Base-by-base conservation (phyloP, 1,140 invertebrate species). In the Gryon sp. region DNA sequence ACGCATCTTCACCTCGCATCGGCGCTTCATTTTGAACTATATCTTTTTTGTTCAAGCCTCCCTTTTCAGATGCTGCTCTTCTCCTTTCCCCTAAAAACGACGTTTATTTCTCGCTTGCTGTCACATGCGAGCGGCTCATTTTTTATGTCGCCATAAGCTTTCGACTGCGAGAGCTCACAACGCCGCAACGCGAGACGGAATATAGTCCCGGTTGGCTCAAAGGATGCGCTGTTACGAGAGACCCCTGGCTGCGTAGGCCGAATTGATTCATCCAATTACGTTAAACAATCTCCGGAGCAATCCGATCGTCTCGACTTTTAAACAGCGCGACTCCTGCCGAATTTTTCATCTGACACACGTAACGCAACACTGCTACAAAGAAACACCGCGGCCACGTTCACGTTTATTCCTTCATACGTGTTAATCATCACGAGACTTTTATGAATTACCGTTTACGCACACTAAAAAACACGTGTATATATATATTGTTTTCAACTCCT, bases 261-360 rank as follows among this genome's bases (percentile, higher is more conserved):
- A 72, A 82, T 84, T 84, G 81, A 82, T 84, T 82, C 80, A 79
- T 86, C 83, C 83, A 86, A 86, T 87, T 84, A 85, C 80, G 80
- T 78, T 84, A 84, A 84, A 83, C 83, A 83, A 86, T 85, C 80
- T 78, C 41, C 32, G 38, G 28, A 73, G 79, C 76, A 75, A 83
- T 79, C 78, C 72, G 74, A 82, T 80, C 79, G 69, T 63, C 6
- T 34, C 38, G 16, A 28, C 41, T 59, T 45, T 62, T 68, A 15
- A 68, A 59, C 70, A 30, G 34, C 45, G 46, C 76, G 48, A 70
- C 74, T 74, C 62, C 45, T 60, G 50, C 48, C 55, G 32, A 66
- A 74, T 65, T 74, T 74, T 60, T 65, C 53, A 59, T 76, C 48
- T 22, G 16, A 30, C 52, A 43, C 5, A 18, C 22, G 60, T 59